These are phyloP conservation scores for Hypomecis atomaria DNA, from an alignment of 2,888 invertebrate species.

Conservation along the genomic window DNA sequence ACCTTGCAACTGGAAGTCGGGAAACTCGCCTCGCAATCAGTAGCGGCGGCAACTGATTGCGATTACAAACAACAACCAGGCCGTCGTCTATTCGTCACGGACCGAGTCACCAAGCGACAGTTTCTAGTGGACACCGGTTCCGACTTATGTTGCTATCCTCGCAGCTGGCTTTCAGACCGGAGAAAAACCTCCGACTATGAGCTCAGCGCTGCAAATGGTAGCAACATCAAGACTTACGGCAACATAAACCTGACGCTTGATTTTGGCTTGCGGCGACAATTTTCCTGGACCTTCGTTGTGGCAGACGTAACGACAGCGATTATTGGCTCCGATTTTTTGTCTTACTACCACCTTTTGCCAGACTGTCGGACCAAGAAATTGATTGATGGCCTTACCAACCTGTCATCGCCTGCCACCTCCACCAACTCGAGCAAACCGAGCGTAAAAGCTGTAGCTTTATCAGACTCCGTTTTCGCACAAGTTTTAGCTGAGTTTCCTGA, in stretches of 20 bases:
- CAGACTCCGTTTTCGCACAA: constrained; percentile 1
- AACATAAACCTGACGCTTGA: constrained; percentile 22
- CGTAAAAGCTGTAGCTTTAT: background rate
- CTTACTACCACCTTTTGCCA: constrained; percentile 20
- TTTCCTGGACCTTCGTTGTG: constrained; percentile 39
- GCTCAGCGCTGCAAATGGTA: too few relatives aligned
- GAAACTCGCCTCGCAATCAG: too few relatives aligned
- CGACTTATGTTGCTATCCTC: too few relatives aligned
- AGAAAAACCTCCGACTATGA: constrained; percentile 8
- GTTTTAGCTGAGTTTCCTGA: constrained; percentile 13
- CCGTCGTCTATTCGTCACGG: too few relatives aligned
- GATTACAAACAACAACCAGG: too few relatives aligned
- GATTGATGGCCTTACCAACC: constrained; percentile 28
- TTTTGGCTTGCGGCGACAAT: constrained; percentile 32
- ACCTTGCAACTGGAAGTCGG: too few relatives aligned
- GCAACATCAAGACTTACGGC: constrained; percentile 35
- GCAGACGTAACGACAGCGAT: constrained; percentile 39
- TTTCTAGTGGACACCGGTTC: too few relatives aligned
- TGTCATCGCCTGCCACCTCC: background rate
- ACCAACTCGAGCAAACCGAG: background rate
- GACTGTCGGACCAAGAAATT: constrained; percentile 28
- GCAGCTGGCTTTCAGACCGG: too few relatives aligned
- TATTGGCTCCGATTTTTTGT: constrained; percentile 31
- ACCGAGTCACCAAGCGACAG: too few relatives aligned
- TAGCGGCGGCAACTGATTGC: too few relatives aligned